Evolutionary conservation across 1,140 invertebrate genomes (phyloP), one percentile per base, ranked within the genome.

Genomic region (Vanessa atalanta): DNA sequence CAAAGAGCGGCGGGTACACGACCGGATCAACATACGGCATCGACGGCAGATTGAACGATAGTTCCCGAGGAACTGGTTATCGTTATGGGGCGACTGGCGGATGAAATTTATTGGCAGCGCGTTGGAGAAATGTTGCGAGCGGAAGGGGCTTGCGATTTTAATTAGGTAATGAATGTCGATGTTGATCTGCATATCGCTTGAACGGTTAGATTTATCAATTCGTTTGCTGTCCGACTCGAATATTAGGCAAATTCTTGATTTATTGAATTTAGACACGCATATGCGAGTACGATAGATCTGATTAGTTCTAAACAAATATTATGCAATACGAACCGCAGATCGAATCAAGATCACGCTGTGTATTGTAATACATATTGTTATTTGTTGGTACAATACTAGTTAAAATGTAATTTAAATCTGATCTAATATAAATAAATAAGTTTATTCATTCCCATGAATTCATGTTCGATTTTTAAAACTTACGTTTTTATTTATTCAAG

Each of bases 111-210:
- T 93, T 93, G 91, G 89, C 90, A 90, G 85, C 82, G 86, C 88
- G 83, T 83, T 86, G 90, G 89, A 93, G 91, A 93, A 91, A 93
- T 93, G 89, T 93, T 90, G 89, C 89, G 87, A 88, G 87, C 88
- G 91, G 90, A 93, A 90, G 91, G 89, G 89, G 86, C 85, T 88
- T 87, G 89, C 90, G 91, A 89, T 93, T 93, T 93, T 93, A 93
- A 93, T 93, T 93, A 93, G 91, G 91, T 91, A 93, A 93, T 92
- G 89, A 91, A 92, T 89, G 91, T 92, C 90, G 89, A 91, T 91
- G 89, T 84, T 85, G 91, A 93, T 93, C 89, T 93, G 89, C 89
- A 90, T 93, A 91, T 93, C 88, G 88, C 83, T 86, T 86, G 86
- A 88, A 88, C 89, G 81, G 85, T 85, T 91, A 91, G 89, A 91